phyloP scores from a whole-genome alignment of 1,140 invertebrate species.

The Lordiphosa clarofinis region DNA sequence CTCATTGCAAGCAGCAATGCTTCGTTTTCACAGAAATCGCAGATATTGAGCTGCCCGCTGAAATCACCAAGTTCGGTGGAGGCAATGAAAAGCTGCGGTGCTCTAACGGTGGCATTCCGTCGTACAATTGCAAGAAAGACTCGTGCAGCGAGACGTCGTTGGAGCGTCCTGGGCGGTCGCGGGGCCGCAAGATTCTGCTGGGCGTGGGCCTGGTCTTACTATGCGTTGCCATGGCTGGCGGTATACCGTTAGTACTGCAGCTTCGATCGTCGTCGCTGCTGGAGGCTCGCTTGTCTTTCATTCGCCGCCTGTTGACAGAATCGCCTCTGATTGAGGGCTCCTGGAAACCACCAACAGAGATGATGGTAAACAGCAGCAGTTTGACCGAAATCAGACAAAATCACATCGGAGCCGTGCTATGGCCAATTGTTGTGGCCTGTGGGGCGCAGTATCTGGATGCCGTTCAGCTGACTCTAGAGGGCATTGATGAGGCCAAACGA shows the following conservation, averaged over 20 bases:
- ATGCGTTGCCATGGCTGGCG: slow-evolving; percentile 78
- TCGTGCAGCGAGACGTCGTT: slow-evolving; percentile 61
- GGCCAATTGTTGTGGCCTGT: slow-evolving; percentile 84
- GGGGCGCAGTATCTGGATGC: slow-evolving; percentile 84
- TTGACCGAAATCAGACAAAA: slow-evolving; percentile 63
- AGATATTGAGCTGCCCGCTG: slow-evolving; percentile 75
- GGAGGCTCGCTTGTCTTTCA: slow-evolving; percentile 82
- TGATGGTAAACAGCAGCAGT: slow-evolving; percentile 56
- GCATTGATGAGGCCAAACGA: slow-evolving; percentile 82
- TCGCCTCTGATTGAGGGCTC: slow-evolving; percentile 82
- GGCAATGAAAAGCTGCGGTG: slow-evolving; percentile 65
- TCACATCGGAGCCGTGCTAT: slow-evolving; percentile 82
- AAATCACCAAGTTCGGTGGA: slow-evolving; percentile 73
- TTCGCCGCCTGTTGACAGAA: slow-evolving; percentile 81
- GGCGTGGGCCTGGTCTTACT: slow-evolving; percentile 60
- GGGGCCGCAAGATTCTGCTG: slow-evolving; percentile 61
- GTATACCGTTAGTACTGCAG: slow-evolving; percentile 82
- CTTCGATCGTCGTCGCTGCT: slow-evolving; percentile 82
- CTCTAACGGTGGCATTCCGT: slow-evolving; percentile 65
- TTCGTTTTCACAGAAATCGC: slow-evolving; percentile 79
- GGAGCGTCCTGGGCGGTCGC: slow-evolving; percentile 50
- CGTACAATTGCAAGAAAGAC: slow-evolving; percentile 63
- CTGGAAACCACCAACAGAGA: slow-evolving; percentile 64
- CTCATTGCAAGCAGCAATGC: slow-evolving; percentile 78
- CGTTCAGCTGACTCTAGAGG: slow-evolving; percentile 84